Conservation (phyloP, 2,797 vertebrate genomes). For the Acanthurus tractus region DNA sequence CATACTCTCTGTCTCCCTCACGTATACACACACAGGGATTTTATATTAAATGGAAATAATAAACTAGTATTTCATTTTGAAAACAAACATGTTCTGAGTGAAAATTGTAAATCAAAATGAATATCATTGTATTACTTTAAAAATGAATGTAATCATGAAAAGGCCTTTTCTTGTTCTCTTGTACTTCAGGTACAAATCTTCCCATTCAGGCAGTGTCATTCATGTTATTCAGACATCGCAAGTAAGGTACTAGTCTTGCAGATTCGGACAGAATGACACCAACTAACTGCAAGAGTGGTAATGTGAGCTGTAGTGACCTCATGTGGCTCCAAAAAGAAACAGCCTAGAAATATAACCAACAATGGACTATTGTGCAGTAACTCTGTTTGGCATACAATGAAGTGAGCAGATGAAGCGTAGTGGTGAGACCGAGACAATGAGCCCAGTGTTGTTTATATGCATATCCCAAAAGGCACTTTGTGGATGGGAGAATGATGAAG, state of each 20-base stretch:
- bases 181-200: neutral
- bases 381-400: conserved; percentile 60
- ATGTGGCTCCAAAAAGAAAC: conserved; percentile 64
- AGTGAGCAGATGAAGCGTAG: conserved; percentile 71
- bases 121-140: neutral
- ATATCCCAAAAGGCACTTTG: conserved; percentile 56
- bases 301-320: conserved; percentile 71
- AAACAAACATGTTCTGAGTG: neutral
- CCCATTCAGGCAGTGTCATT: conserved; percentile 50
- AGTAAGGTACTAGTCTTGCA: no score
- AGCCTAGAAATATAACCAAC: conserved; percentile 41
- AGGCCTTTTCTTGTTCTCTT: neutral
- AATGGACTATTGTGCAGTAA: conserved; percentile 66
- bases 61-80: neutral
- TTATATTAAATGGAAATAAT: neutral
- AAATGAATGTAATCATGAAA: neutral
- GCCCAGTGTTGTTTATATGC: conserved; percentile 61
- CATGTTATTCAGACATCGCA: neutral
- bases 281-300: conserved; percentile 1
- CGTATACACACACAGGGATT: neutral
- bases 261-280: no score
- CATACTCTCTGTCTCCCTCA: no score
- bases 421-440: conserved; percentile 64
- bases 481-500: conserved; percentile 50
- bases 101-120: conserved; percentile 10